These are phyloP conservation scores for Apogon hyalosoma DNA, from an alignment of 2,797 vertebrate genomes.

Conservation along the genomic window DNA sequence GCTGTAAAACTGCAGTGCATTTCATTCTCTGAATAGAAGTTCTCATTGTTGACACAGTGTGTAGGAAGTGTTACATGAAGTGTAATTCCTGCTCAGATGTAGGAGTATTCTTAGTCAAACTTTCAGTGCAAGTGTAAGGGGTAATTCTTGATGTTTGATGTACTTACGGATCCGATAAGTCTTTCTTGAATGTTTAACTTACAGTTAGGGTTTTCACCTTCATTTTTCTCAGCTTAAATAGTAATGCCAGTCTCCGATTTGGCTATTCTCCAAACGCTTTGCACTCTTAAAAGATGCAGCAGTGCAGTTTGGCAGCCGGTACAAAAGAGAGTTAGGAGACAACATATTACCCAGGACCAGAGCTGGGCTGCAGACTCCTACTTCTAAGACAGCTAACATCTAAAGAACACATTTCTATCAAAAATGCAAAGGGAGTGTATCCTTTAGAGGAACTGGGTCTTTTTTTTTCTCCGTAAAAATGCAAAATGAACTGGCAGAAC, in stretches of 20 bases:
- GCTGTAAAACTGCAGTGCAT: too few relatives aligned
- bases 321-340: conserved; percentile 41
- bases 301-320: conserved; percentile 55
- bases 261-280: conserved; percentile 54
- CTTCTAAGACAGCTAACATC: conserved; percentile 48
- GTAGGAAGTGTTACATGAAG: neutral
- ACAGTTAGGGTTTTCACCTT: conserved; percentile 27
- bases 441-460: conserved; percentile 22
- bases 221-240: conserved; percentile 20
- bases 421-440: conserved; percentile 54
- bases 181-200: neutral
- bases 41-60: neutral
- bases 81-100: neutral
- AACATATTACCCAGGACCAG: conserved; percentile 41
- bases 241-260: conserved; percentile 29
- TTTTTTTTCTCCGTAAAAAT: neutral
- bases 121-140: neutral
- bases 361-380: conserved; percentile 36
- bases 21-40: too few relatives aligned
- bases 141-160: conserved; percentile 3
- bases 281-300: conserved; percentile 60
- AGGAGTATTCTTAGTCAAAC: neutral
- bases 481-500: conserved; percentile 38
- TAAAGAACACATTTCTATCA: conserved; percentile 53
- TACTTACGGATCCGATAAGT: neutral